These are phyloP conservation scores for Mobula hypostoma DNA, from an alignment of 2,113 vertebrate species.

Conservation along the genomic window DNA sequence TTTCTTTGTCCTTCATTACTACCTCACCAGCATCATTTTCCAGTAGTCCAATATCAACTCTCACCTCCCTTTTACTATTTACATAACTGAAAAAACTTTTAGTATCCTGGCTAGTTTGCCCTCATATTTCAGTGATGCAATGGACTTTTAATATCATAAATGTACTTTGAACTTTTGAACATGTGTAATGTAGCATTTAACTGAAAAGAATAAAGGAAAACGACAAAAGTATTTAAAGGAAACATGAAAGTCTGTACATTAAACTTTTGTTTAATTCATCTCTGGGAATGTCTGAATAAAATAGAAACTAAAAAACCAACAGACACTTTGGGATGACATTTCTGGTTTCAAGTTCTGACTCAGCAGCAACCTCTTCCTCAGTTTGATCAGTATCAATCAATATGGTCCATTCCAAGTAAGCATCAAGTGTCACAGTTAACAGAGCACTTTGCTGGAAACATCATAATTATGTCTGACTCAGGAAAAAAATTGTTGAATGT, in stretches of 20 bases:
- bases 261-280: neutral
- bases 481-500: neutral
- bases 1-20: too few species aligned
- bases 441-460: neutral
- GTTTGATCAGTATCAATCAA: neutral
- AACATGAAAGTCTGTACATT: neutral
- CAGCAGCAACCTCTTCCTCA: neutral
- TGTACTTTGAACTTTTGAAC: too few species aligned
- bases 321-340: neutral
- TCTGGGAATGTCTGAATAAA: neutral
- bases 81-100: too few species aligned
- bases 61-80: too few species aligned
- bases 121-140: too few species aligned
- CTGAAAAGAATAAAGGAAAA: neutral
- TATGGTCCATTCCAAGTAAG: neutral
- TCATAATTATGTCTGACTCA: neutral
- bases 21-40: too few species aligned
- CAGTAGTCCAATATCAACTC: too few species aligned
- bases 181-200: neutral
- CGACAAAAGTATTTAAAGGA: neutral
- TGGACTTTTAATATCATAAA: too few species aligned
- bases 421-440: neutral
- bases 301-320: neutral
- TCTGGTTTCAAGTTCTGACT: neutral
- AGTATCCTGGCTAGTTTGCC: too few species aligned